A percentile compares a stretch with the other conserved stretches of the same genome.
Conservation (phyloP, 2,797 vertebrate species). For the Picus viridis region DNA sequence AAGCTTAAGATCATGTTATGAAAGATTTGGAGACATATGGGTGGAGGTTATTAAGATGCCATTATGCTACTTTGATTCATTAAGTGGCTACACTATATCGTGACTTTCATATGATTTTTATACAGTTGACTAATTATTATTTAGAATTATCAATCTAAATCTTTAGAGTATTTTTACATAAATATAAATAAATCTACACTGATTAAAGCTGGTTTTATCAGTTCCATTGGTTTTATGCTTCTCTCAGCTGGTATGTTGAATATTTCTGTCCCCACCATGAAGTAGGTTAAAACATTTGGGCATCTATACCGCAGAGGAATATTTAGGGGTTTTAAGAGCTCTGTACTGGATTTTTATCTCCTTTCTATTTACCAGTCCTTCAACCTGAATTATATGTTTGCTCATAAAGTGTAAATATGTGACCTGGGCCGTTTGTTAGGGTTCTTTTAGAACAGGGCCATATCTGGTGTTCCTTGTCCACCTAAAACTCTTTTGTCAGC, state of each 20-base stretch:
- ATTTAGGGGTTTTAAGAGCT: neutral
- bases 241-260: neutral
- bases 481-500: slow-evolving; percentile 44
- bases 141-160: neutral
- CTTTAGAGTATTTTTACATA: neutral
- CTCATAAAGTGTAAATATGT: neutral
- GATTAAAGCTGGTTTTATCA: neutral
- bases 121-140: neutral
- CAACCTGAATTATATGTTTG: neutral
- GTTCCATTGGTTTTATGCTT: neutral
- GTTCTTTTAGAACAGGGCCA: neutral
- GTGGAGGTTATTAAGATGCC: neutral
- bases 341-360: neutral
- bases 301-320: neutral
- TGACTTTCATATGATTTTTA: neutral
- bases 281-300: neutral
- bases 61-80: neutral
- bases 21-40: neutral
- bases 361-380: neutral
- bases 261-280: neutral
- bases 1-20: neutral
- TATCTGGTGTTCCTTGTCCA: slow-evolving; percentile 31
- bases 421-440: neutral
- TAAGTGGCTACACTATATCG: neutral
- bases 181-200: neutral